Base-by-base conservation (phyloP, 2,888 invertebrate species). In the Miltochrista miniata region DNA sequence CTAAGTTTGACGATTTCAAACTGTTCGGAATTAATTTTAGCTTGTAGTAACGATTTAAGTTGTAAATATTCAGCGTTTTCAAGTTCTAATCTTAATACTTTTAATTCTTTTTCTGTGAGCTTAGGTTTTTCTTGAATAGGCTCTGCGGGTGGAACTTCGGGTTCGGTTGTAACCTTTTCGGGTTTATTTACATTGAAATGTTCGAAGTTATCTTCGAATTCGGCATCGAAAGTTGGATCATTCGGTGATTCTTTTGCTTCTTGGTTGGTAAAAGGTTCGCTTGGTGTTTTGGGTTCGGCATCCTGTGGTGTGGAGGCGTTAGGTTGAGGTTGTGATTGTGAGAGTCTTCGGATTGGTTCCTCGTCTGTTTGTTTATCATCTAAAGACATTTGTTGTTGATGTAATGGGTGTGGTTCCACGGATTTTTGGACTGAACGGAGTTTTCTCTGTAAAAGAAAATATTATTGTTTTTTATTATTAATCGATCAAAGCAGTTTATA, bases 21-120 rank as follows among this genome's bases (percentile, higher is more conserved):
- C 65, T 93, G 94, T 82, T 96, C 96, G 0, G 93, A 93, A 71
- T 94, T 93, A 47, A 96, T 95, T 72, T 95, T 94, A 1, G 93
- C 93, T 73, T 94, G 94, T 10, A 96, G 81, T 41, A 94, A 90
- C 1, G 94, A 93, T 61, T 96, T 95, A 68, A 96, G 90, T 58
- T 94, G 94, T 29, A 95, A 78, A 55, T 95, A 90, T 63, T 94
- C 94, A 1, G 93, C 93, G 63, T 94, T 94, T 77, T 95, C 95
- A n/a, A 94, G 81, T 74, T 95, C 94, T 5, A 95, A 74, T 46
- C 94, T 81, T 41, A 93, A 75, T 31, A 94, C 85, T 69, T 91
- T 92, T 0, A 92, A 72, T 68, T 93, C 93, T 51, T 93, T 93
- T 39, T 93, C 93, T 0, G 93, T 92, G 52, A 94, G 72, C 77